A percentile compares a stretch with the other conserved stretches of the same genome.
Conservation (phyloP, 2,113 vertebrate genomes). For the Chloropsis hardwickii region DNA sequence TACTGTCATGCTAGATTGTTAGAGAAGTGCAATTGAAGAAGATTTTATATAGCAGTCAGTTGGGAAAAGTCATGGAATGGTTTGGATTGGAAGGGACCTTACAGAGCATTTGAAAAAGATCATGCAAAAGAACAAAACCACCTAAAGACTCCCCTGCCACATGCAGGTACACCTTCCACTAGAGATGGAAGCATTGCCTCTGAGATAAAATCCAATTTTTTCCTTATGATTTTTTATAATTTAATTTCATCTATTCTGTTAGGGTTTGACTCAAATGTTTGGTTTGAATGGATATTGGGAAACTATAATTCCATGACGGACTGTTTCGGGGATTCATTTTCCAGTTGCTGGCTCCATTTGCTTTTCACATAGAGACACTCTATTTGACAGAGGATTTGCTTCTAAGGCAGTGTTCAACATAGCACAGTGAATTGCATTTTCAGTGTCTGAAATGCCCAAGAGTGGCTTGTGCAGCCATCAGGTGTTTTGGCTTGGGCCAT, state of each 20-base stretch:
- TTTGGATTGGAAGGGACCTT: background rate
- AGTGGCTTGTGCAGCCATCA: background rate
- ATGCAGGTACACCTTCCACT: background rate
- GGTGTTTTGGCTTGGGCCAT: background rate
- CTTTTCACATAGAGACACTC: background rate
- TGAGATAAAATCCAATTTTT: background rate
- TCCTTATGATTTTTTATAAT: background rate
- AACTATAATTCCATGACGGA: background rate
- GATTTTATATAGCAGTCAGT: background rate
- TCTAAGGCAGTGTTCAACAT: background rate
- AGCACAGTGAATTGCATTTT: background rate
- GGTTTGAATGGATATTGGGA: background rate
- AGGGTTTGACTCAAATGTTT: background rate
- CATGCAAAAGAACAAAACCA: background rate
- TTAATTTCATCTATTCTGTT: background rate
- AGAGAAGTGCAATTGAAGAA: background rate
- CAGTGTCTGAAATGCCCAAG: background rate
- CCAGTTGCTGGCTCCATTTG: background rate
- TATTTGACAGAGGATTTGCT: background rate
- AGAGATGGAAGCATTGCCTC: background rate
- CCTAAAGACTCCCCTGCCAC: background rate
- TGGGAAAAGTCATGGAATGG: background rate
- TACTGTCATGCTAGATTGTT: background rate
- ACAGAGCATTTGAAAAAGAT: background rate
- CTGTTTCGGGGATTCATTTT: background rate